Conservation (phyloP, 64 coral and sea anemone species). For the Porites lutea region DNA sequence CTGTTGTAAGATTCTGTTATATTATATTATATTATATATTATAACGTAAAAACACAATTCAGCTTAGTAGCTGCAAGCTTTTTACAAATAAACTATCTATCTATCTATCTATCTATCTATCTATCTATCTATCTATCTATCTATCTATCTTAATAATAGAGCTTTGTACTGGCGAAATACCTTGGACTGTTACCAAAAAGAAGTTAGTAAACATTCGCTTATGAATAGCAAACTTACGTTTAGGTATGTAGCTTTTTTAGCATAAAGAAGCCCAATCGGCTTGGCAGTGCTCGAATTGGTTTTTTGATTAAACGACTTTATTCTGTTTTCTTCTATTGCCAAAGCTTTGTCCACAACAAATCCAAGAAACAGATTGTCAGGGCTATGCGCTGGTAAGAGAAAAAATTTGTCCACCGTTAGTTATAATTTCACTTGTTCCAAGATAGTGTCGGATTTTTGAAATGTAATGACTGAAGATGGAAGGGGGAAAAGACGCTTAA, state of each 20-base stretch:
- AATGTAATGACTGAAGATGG: too few species aligned
- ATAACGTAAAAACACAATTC: too few species aligned
- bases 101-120: too few species aligned
- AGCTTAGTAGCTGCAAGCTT: too few species aligned
- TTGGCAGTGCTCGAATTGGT: background rate
- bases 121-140: too few species aligned
- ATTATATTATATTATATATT: too few species aligned
- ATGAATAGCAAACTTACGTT: constrained; percentile 33
- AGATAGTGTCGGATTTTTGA: too few species aligned
- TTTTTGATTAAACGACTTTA: background rate
- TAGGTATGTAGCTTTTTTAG: constrained; percentile 69
- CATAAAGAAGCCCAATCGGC: constrained; percentile 82
- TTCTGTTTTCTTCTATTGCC: background rate
- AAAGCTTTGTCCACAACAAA: constrained; percentile 77
- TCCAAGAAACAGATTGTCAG: constrained; percentile 89
- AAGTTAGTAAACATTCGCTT: background rate
- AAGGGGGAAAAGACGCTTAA: too few species aligned
- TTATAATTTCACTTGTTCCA: background rate
- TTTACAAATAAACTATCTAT: too few species aligned
- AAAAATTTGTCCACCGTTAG: background rate
- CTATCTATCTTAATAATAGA: too few species aligned
- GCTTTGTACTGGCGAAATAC: too few species aligned
- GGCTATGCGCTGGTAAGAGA: constrained; percentile 82
- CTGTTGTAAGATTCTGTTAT: too few species aligned
- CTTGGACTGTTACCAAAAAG: background rate